A percentile compares a stretch with the other conserved stretches of the same genome.
phyloP scores from a whole-genome alignment of 1,140 invertebrate species.

The Zaprionus lachaisei region DNA sequence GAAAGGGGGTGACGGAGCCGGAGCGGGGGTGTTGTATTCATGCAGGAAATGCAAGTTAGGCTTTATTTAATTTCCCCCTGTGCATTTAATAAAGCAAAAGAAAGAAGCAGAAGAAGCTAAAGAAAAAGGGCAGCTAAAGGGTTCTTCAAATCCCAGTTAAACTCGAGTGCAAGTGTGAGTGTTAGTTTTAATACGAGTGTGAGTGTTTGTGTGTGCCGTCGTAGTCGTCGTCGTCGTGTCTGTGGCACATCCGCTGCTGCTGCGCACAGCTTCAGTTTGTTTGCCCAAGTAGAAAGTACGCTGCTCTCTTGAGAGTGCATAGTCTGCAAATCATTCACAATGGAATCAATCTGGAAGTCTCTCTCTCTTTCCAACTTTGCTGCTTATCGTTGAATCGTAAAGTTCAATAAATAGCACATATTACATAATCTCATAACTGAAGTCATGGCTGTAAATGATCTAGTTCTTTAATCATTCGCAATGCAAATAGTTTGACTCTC shows the following conservation, averaged over 20 bases:
- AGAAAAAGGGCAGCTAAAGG: slow-evolving; percentile 36
- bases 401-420: background rate
- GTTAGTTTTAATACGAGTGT: background rate
- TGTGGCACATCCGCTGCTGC: slow-evolving; percentile 29
- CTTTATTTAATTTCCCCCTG: slow-evolving; percentile 68
- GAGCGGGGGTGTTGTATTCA: background rate
- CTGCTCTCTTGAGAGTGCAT: background rate
- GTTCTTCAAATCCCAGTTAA: slow-evolving; percentile 42
- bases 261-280: slow-evolving; percentile 22
- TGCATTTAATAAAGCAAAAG: slow-evolving; percentile 26
- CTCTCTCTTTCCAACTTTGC: background rate
- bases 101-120: background rate
- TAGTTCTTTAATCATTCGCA: too few relatives aligned
- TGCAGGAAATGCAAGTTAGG: slow-evolving; percentile 61
- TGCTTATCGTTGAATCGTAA: background rate
- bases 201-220: slow-evolving; percentile 2
- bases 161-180: slow-evolving; percentile 5
- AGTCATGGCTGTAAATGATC: background rate
- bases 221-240: slow-evolving; percentile 11
- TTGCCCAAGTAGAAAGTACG: slow-evolving; percentile 41
- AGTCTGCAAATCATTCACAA: slow-evolving; percentile 1
- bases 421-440: too few relatives aligned
- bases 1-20: background rate
- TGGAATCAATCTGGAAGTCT: background rate
- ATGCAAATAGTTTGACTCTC: background rate